Base-by-base conservation (phyloP, 2,888 invertebrate genomes). In the Slavum lentiscoides region DNA sequence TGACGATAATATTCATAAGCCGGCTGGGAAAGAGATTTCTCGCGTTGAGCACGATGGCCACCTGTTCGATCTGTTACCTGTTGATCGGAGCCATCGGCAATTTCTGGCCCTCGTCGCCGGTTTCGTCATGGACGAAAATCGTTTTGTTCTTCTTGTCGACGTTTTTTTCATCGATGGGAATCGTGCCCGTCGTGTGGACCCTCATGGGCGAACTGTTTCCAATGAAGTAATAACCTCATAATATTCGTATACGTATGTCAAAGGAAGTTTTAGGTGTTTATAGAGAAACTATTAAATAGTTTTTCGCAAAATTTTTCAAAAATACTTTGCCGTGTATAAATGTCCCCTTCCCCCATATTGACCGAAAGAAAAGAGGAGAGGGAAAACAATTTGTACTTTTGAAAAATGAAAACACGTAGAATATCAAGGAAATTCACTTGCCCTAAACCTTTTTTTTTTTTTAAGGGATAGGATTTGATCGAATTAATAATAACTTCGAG, bases 201-300 rank as follows among this genome's bases (percentile, higher is more conserved):
- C 67, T 68, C n/a, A 76, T 76, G 67, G 19, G 75, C 15, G 75
- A 76, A 49, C 13, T 76, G 7, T 76, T 68, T 30, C 75, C 75
- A n/a, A 76, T 76, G 75, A 76, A 59, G 75, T 76, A 68, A 49
- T 6, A 23, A 61, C 23, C 6, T 23, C 7, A 11, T 21, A 59
- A 59, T n/a, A n/a, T 49, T 3, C 13, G 11, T 49, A 49, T 1
- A 43, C 43, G 43, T 43, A 9, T 43, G 43, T 43, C 9, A 43
- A 43, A 43, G 43, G 43, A 43, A 43, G 30, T 30, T 30, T 30
- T 7, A 43, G 4, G 43, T 9, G 39, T 39, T 39, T 7, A 6
- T 39, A 7, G 43, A 7, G 43, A 43, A 43, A 43, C 43, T 9
- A 43, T 43, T 43, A 43, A 5, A 43, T 6, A 2, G 7, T 43